Conservation (phyloP, 1,140 invertebrate species). For the Leptinotarsa lineolata region DNA sequence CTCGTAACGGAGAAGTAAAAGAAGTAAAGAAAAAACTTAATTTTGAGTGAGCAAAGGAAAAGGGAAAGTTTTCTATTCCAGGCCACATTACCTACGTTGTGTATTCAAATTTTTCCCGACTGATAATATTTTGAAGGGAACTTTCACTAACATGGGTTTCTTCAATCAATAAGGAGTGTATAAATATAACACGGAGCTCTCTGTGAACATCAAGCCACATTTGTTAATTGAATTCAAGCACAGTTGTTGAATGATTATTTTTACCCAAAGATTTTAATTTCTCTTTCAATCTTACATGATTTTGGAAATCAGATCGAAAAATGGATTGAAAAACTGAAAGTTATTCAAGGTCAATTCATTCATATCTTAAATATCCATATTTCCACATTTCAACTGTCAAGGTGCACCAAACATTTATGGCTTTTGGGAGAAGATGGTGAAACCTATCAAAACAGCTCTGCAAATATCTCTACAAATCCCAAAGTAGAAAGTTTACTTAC, state of each 20-base stretch:
- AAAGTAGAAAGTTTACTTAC: no score
- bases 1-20: conserved; percentile 3
- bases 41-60: background rate
- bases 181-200: background rate
- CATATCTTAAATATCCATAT: no score
- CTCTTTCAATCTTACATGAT: no score
- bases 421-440: no score
- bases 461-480: no score
- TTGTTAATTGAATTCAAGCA: background rate
- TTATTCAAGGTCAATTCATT: no score
- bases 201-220: background rate
- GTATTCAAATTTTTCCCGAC: conserved; percentile 13
- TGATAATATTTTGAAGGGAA: background rate
- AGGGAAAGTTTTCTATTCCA: conserved; percentile 14
- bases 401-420: no score
- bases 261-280: background rate
- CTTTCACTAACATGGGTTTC: background rate
- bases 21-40: background rate
- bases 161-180: background rate
- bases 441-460: no score
- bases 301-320: no score
- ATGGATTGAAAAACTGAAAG: no score
- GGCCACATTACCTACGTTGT: background rate
- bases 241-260: background rate
- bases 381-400: no score